Percentiles rank a stretch among this genome's conserved stretches.
phyloP scores from a whole-genome alignment of 2,797 vertebrate genomes.

The Rhodeus uyekii region DNA sequence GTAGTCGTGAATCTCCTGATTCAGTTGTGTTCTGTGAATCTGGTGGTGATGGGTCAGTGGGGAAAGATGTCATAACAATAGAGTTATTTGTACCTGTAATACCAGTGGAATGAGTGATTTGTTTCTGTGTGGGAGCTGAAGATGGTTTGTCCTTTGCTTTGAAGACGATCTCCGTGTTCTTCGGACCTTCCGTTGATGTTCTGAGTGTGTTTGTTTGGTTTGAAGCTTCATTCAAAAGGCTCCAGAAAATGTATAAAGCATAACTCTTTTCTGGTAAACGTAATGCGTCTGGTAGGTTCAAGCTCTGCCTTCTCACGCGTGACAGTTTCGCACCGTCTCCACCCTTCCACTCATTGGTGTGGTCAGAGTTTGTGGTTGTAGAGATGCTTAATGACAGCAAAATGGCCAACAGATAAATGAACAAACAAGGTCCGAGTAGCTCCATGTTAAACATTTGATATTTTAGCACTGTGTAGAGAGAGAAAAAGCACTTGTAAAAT shows the following conservation, averaged over 20 bases:
- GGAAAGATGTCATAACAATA: neutral
- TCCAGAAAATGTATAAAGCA: conserved; percentile 5
- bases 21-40: neutral
- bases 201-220: neutral
- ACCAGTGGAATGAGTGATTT: neutral
- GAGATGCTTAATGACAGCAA: neutral
- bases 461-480: conserved; percentile 4
- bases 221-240: neutral
- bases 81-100: neutral
- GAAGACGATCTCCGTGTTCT: neutral
- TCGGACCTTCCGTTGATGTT: neutral
- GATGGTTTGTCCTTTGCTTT: neutral
- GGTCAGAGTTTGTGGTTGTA: conserved; percentile 4
- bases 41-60: neutral
- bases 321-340: neutral
- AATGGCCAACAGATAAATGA: conserved; percentile 4
- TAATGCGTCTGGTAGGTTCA: neutral
- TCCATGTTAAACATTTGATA: conserved; percentile 18
- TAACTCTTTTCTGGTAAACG: neutral
- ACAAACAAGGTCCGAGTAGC: neutral
- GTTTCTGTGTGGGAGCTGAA: neutral
- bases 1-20: too few relatives aligned
- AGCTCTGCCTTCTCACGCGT: conserved; percentile 1
- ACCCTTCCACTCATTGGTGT: neutral
- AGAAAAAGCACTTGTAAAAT: neutral